phyloP scores from a whole-genome alignment of 92 coral and sea anemone genomes.

The Pocillopora meandrina region DNA sequence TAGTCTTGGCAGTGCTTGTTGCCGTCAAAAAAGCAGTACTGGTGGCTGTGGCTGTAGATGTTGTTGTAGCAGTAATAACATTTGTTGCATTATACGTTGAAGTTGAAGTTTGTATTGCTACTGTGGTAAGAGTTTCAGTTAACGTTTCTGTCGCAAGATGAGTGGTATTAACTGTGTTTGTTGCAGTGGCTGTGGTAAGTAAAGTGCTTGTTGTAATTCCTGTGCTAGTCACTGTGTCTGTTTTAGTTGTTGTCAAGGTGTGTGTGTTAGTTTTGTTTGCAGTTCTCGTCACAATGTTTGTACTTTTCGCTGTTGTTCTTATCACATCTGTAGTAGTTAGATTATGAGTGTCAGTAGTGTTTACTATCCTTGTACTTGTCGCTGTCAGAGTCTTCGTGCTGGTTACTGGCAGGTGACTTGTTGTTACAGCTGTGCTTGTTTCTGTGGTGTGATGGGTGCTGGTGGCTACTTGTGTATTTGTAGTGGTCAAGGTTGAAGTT shows the following conservation, averaged over 20 bases:
- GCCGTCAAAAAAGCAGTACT: slow-evolving; percentile 54
- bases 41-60: slow-evolving; percentile 45
- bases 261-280: slow-evolving; percentile 24
- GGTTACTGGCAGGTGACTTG: slow-evolving; percentile 33
- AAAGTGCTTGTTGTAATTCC: slow-evolving; percentile 26
- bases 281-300: slow-evolving; percentile 24
- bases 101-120: slow-evolving; percentile 41
- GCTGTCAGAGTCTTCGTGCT: slow-evolving; percentile 23
- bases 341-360: slow-evolving; percentile 28
- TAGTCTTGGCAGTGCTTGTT: slow-evolving; percentile 52
- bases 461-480: slow-evolving; percentile 35
- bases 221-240: slow-evolving; percentile 18
- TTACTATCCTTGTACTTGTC: slow-evolving; percentile 21
- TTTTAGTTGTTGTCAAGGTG: slow-evolving; percentile 26
- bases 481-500: slow-evolving; percentile 40
- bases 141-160: slow-evolving; percentile 33
- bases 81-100: slow-evolving; percentile 31
- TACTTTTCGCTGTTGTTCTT: slow-evolving; percentile 42
- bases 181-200: slow-evolving; percentile 27
- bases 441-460: slow-evolving; percentile 32
- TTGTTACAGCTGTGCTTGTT: slow-evolving; percentile 42
- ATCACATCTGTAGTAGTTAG: slow-evolving; percentile 30
- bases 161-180: slow-evolving; percentile 38
- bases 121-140: slow-evolving; percentile 26
- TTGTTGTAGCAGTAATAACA: slow-evolving; percentile 37